A percentile compares a stretch with the other conserved stretches of the same genome.
These are phyloP conservation scores for Lycaon pictus DNA, from an alignment of 2,113 vertebrate species.

Conservation along the genomic window DNA sequence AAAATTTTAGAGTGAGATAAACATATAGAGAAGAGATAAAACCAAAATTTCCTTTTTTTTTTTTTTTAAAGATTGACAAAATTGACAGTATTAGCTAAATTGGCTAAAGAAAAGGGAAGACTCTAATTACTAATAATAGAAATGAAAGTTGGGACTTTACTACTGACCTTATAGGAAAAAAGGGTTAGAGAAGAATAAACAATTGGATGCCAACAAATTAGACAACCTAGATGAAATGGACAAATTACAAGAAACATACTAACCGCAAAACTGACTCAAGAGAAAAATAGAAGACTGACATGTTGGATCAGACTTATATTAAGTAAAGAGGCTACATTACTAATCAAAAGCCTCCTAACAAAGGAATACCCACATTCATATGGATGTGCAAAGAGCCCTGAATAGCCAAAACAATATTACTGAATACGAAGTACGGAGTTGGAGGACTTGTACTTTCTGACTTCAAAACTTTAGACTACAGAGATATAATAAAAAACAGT, in stretches of 20 bases:
- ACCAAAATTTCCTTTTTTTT: background rate
- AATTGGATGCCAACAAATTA: background rate
- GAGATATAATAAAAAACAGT: background rate
- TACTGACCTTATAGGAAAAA: background rate
- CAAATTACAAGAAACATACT: background rate
- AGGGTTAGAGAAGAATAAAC: background rate
- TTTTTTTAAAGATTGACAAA: background rate
- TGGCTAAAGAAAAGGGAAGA: background rate
- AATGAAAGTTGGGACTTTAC: background rate
- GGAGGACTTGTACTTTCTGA: background rate
- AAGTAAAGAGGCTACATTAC: background rate
- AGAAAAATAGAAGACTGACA: background rate
- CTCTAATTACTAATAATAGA: background rate
- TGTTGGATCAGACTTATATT: background rate
- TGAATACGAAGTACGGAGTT: conserved; percentile 5
- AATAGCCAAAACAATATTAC: background rate
- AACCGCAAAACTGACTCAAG: background rate
- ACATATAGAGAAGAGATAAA: background rate
- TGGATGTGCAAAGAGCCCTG: background rate
- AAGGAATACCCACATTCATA: background rate
- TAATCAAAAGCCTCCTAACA: background rate
- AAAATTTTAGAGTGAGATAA: background rate
- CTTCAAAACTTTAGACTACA: conserved; percentile 1
- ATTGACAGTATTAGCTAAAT: background rate
- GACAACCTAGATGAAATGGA: background rate